Base-by-base conservation (phyloP, 2,888 invertebrate genomes). In the Nysson spinosus region DNA sequence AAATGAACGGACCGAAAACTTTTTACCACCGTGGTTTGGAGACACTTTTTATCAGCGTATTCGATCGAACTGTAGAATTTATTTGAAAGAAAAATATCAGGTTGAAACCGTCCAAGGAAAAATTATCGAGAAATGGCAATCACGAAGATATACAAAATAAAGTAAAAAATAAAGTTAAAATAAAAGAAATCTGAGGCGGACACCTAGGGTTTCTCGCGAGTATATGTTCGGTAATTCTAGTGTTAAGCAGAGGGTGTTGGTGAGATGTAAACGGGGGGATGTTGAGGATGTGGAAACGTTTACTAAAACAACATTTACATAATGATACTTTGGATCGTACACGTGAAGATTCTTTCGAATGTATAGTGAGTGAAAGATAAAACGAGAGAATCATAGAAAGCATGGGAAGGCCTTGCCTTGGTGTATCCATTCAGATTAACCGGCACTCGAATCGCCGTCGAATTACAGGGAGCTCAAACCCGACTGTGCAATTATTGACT, bases 401-500 rank as follows among this genome's bases (percentile, higher is more conserved):
- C 65, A 55, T 20, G 39, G 20, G 47, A 30, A 32, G 26, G 24
- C n/a, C n/a, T n/a, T n/a, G n/a, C n/a, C n/a, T n/a, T n/a, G 39
- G 37, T 55, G 50, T 55, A 56, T 32, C 39, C 20, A 42, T 54
- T 20, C 51, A 64, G 50, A 67, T 64, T 64, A 67, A 64, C 43
- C 63, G 61, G 55, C 57, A 60, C 54, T 67, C 58, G 51, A 69
- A 69, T 75, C 69, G 55, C 57, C 49, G 66, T 42, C 68, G 68
- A 68, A 68, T 71, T 71, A 75, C 60, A 63, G 47, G 28, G 30
- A 51, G 54, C 50, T 61, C 56, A 58, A 62, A 63, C 44, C 14
- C 56, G 47, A 47, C 55, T 56, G 60, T 61, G 70, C 62, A 71
- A 77, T 75, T 77, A 75, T 75, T 73, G 73, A 75, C 68, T 71